These are phyloP conservation scores for Anneissia japonica DNA, from an alignment of 35 echinoderm and acorn worm genomes.

Conservation along the genomic window DNA sequence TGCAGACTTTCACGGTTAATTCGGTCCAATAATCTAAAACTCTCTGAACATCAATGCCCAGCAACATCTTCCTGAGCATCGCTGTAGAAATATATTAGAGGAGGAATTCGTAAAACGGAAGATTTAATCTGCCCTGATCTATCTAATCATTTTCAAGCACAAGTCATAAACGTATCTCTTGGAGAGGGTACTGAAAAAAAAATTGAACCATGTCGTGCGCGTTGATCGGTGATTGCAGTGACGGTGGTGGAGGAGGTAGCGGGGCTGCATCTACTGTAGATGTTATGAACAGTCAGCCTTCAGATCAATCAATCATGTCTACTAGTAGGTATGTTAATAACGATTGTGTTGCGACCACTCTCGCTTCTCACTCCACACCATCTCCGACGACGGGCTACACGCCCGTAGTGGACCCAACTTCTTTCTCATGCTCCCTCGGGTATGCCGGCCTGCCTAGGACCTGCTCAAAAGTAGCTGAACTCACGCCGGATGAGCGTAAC, in stretches of 20 bases:
- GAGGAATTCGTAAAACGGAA: not conserved
- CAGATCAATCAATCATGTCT: not conserved
- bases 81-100: not conserved
- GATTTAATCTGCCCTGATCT: not conserved
- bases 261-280: not conserved
- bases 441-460: not conserved
- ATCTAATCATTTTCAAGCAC: not conserved
- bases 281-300: not conserved
- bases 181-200: not conserved
- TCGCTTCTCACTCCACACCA: not conserved
- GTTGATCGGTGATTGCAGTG: not conserved
- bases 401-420: not conserved
- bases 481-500: not conserved
- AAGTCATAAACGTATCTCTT: not conserved
- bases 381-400: not conserved
- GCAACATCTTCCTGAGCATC: not conserved
- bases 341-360: not conserved
- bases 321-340: not conserved
- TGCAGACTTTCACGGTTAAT: not conserved
- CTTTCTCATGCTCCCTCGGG: not conserved
- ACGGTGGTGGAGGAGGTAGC: not conserved
- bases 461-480: not conserved
- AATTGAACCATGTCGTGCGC: not conserved
- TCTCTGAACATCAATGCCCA: not conserved
- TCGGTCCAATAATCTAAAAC: conserved; percentile 1